These are phyloP conservation scores for Prietella phreatophila DNA, from an alignment of 2,113 vertebrate species.

Conservation along the genomic window DNA sequence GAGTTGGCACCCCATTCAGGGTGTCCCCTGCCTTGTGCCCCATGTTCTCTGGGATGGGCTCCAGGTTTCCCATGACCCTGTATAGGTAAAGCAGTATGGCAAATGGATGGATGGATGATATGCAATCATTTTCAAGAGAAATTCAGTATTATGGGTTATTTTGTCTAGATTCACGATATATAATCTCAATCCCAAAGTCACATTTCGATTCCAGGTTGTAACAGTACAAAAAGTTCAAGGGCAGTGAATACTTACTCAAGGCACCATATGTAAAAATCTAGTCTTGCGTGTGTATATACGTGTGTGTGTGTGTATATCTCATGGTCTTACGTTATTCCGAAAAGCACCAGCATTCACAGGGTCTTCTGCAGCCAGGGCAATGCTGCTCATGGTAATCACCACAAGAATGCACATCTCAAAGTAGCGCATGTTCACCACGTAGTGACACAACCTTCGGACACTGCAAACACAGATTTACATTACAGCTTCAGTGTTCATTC, in stretches of 20 bases:
- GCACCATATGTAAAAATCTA: background rate
- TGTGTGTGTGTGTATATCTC: conserved; percentile 25
- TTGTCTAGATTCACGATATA: background rate
- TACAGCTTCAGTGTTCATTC: background rate
- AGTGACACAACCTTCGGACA: conserved; percentile 89
- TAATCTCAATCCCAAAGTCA: background rate
- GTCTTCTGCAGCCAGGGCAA: conserved; percentile 92
- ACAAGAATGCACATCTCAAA: conserved; percentile 96
- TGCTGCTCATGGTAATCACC: conserved; percentile 96
- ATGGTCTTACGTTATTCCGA: conserved; percentile 85
- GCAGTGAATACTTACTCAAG: background rate
- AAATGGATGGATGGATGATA: no score
- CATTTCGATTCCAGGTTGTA: background rate
- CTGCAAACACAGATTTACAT: conserved; percentile 62
- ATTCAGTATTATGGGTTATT: background rate
- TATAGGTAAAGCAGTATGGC: no score
- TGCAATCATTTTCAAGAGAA: background rate
- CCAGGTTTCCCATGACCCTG: no score
- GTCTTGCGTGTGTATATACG: background rate
- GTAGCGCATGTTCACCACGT: conserved; percentile 90
- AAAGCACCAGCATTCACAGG: conserved; percentile 84
- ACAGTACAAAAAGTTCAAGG: background rate
- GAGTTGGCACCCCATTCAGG: no score
- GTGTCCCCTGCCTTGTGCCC: no score
- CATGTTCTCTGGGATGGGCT: no score